Evolutionary conservation across 2,888 invertebrate genomes (phyloP), one percentile per base, ranked within the genome.

Genomic region (Dermolepida albohirtum): DNA sequence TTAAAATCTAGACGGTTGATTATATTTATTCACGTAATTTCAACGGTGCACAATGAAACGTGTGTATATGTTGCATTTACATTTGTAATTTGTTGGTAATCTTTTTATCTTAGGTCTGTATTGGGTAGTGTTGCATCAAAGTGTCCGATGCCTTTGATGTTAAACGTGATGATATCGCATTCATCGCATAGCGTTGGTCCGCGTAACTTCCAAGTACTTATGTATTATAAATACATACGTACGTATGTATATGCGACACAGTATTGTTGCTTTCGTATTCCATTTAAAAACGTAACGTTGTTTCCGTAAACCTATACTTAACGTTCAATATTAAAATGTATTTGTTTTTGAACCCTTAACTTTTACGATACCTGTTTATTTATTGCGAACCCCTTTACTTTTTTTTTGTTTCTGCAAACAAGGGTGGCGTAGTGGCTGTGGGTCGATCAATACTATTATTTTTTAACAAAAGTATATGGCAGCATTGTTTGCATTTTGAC

Each of bases 61-160:
- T 7, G 8, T 8, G 6, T 1, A 34, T 6, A 34, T 34, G 34
- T 51, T 62, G 47, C 73, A 73, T 73, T 73, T 74, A 67, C 70
- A 70, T 72, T 74, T 71, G 70, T 69, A 73, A 74, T 73, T 73
- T 73, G 68, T 68, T 66, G 63, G 70, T 67, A 71, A 71, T 69
- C 64, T 65, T 70, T 72, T 72, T 72, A 70, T 68, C 54, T 67
- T 66, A 49, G 69, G 34, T 12, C 49, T 52, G 68, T 68, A 52
- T 57, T 62, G 47, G 50, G 69, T 59, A 64, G 67, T 64, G 70
- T 68, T 72, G 69, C 66, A 71, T 72, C 71, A 72, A 71, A 72
- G 70, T 70, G 59, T 66, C 27, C 41, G 69, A 34, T 22, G 66
- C 70, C 66, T 72, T 73, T 73, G 73, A 71, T 72, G 67, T 68